Evolutionary conservation across 23 tunicate genomes (phyloP).

Genomic region (Diplosoma virens): DNA sequence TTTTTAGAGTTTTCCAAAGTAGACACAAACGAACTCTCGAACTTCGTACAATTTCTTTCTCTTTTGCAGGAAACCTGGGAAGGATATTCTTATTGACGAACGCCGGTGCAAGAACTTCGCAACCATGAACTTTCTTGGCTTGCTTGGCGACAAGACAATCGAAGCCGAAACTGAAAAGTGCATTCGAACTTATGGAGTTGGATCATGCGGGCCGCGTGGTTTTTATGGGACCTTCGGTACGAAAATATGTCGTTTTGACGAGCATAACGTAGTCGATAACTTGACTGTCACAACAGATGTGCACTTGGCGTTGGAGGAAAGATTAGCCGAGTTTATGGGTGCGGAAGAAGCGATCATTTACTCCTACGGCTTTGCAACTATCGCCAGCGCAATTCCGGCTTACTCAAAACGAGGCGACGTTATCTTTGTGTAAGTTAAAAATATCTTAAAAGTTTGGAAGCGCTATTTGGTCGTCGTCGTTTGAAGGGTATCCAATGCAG

Average conservation of each 20-base stretch:
- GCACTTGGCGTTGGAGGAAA: constrained; percentile 84
- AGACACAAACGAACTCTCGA: too few relatives aligned
- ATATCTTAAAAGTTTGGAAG: too few relatives aligned
- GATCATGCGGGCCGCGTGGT: constrained; percentile 99
- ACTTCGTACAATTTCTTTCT: too few relatives aligned
- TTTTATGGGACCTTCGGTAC: constrained; percentile 95
- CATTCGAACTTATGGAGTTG: constrained; percentile 91
- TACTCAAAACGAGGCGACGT: constrained; percentile 96
- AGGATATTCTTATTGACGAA: constrained; percentile 47
- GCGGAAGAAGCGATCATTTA: constrained; percentile 89
- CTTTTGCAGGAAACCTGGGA: constrained; percentile 53
- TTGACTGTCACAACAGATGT: constrained; percentile 48
- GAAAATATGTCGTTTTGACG: background rate
- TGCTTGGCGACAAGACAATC: constrained; percentile 34
- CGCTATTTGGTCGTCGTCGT: too few relatives aligned
- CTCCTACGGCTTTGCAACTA: constrained; percentile 96
- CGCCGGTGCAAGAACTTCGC: constrained; percentile 54
- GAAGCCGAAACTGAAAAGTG: constrained; percentile 44
- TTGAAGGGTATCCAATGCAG: too few relatives aligned
- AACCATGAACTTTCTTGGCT: constrained; percentile 57
- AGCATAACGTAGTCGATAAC: background rate
- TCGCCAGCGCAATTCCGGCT: constrained; percentile 98
- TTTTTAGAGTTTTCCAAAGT: too few relatives aligned
- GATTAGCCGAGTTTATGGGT: constrained; percentile 80
- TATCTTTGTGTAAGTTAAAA: constrained; percentile 83